These are phyloP conservation scores for Heterotis niloticus DNA, from an alignment of 2,113 vertebrate species.

Conservation along the genomic window DNA sequence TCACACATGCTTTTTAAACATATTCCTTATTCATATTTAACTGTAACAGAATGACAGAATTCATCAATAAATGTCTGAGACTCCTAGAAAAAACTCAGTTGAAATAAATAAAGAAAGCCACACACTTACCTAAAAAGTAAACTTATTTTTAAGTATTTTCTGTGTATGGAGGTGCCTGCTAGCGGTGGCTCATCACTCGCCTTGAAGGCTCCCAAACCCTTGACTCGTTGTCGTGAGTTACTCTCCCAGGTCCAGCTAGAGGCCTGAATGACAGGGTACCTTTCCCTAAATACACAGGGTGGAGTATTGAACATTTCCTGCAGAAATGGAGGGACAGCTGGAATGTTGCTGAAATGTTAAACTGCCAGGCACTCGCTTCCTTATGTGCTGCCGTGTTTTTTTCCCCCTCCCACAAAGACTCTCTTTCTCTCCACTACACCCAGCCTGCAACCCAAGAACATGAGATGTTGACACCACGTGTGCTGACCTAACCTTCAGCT, in stretches of 20 bases:
- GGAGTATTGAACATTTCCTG: neutral
- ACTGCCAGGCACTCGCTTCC: neutral
- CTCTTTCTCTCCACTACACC: slow-evolving; percentile 9
- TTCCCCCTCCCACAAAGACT: slow-evolving; percentile 5
- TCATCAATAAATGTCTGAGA: too few relatives aligned
- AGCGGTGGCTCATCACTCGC: neutral
- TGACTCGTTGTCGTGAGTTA: neutral
- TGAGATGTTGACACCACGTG: neutral
- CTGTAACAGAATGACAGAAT: too few relatives aligned
- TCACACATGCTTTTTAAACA: too few relatives aligned
- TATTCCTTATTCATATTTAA: too few relatives aligned
- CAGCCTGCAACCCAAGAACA: neutral
- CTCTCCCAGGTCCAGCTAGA: slow-evolving; percentile 4
- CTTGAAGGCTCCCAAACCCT: neutral
- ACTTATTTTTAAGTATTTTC: too few relatives aligned
- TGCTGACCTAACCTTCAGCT: neutral
- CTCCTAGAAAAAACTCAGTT: too few relatives aligned
- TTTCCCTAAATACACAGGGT: neutral
- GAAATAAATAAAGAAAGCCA: too few relatives aligned
- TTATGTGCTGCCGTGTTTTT: neutral
- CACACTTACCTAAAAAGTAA: too few relatives aligned
- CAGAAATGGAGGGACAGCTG: neutral
- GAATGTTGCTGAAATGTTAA: neutral
- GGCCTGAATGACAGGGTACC: neutral
- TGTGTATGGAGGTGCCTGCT: neutral